Conservation (phyloP, 2,113 vertebrate genomes). For the Catagonus wagneri region DNA sequence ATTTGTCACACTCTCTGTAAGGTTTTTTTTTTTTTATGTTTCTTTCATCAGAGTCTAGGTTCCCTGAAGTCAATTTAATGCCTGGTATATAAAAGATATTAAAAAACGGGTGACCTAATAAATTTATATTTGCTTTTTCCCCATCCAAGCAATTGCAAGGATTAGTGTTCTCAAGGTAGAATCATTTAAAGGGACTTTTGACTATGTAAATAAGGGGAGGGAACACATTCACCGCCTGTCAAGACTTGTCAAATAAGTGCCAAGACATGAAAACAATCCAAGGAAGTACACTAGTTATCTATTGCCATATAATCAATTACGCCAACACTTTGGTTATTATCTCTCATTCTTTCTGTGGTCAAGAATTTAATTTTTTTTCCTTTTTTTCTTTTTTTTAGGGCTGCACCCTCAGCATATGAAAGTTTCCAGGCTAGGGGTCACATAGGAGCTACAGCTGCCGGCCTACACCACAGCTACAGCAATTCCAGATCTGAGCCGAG, state of each 20-base stretch:
- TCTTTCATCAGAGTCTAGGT: not conserved
- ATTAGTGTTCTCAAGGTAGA: not conserved
- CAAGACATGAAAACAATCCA: not conserved
- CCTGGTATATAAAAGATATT: not conserved
- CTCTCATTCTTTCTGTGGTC: not conserved
- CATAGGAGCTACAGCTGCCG: too few relatives aligned
- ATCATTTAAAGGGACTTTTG: not conserved
- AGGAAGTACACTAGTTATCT: not conserved
- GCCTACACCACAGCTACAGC: too few relatives aligned
- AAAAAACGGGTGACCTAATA: not conserved
- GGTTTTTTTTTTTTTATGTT: not conserved
- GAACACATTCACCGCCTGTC: not conserved
- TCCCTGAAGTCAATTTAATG: not conserved
- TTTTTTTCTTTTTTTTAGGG: too few relatives aligned
- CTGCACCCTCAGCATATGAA: too few relatives aligned
- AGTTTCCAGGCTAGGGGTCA: too few relatives aligned
- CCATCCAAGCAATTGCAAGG: not conserved
- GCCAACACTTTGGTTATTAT: not conserved
- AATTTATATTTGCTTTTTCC: slow-evolving; percentile 4
- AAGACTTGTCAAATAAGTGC: not conserved
- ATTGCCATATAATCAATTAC: not conserved
- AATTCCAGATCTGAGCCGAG: too few relatives aligned
- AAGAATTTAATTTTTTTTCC: not conserved
- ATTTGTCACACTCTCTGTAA: not conserved
- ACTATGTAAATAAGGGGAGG: not conserved